Percentiles rank a stretch among this genome's conserved stretches.
phyloP scores from a whole-genome alignment of 2,113 vertebrate species.

The Oryzias celebensis region DNA sequence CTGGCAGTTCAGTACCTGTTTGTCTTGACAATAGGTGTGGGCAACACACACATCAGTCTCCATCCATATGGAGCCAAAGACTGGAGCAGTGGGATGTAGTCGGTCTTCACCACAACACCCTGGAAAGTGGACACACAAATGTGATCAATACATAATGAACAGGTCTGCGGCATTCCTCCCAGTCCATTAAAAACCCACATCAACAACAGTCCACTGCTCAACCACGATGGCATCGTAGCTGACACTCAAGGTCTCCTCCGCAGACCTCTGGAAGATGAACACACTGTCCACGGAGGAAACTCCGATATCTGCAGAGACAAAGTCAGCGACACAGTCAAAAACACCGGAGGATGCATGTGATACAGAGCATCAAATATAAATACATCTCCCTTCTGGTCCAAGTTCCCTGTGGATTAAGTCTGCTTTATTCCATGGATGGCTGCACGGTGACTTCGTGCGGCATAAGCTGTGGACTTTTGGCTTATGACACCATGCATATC shows the following conservation, averaged over 20 bases:
- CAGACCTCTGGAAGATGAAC: slow-evolving; percentile 90
- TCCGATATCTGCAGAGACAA: slow-evolving; percentile 49
- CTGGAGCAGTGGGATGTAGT: slow-evolving; percentile 92
- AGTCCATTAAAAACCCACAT: slow-evolving; percentile 77
- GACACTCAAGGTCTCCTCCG: slow-evolving; percentile 77
- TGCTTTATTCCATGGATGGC: slow-evolving; percentile 34
- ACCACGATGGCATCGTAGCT: slow-evolving; percentile 97
- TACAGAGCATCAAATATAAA: slow-evolving; percentile 25
- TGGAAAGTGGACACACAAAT: slow-evolving; percentile 44
- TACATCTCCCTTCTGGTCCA: slow-evolving; percentile 44
- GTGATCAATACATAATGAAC: not conserved
- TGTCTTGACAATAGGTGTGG: slow-evolving; percentile 90
- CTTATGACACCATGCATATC: slow-evolving; percentile 29
- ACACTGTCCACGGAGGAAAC: slow-evolving; percentile 84
- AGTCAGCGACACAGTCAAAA: slow-evolving; percentile 6
- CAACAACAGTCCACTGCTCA: slow-evolving; percentile 93
- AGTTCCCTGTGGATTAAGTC: slow-evolving; percentile 32
- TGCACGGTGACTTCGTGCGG: slow-evolving; percentile 38
- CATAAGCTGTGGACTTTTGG: slow-evolving; percentile 35
- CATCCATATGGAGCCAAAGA: slow-evolving; percentile 91
- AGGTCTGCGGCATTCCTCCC: not conserved
- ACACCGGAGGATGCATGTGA: slow-evolving; percentile 20
- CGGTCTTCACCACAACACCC: slow-evolving; percentile 89
- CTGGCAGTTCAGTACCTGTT: slow-evolving; percentile 81
- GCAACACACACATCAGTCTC: slow-evolving; percentile 93